Base-by-base conservation (phyloP, 1,140 invertebrate species). In the Pseudomyrmex dendroicus region DNA sequence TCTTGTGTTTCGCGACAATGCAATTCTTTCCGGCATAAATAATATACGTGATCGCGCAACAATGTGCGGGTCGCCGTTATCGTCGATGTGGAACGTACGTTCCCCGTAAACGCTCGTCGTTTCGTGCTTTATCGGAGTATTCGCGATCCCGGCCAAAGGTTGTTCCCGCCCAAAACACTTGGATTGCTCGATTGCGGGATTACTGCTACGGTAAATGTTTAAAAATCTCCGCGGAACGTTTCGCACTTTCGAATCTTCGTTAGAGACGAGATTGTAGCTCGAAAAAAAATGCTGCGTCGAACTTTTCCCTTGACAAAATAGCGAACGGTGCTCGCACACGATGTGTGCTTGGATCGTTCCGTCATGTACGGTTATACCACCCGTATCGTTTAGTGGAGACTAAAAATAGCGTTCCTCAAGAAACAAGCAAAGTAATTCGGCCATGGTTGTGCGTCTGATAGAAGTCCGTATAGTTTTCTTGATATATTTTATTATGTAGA, bases 291-390 rank as follows among this genome's bases (percentile, higher is more conserved):
- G 12, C n/a, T 10, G 2, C 15, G 12, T 44, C 13, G 20, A 35
- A 48, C 25, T 57, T 56, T 13, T 22, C 15, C 13, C 20, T 57
- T 12, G 17, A 35, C 20, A 54, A 35, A 78, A 48, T 25, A 78
- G 44, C 63, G n/a, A 74, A 25, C 56, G 13, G 25, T 52, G 56
- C 68, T 13, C 35, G 67, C 48, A 74, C 25, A 22, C 83, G 63
- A 77, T 72, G 83, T 82, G 82, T 52, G 50, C 52, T 57, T 59
- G 35, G 61, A 63, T 22, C 52, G 61, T 78, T 80, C 85, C 77
- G 67, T 88, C 83, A 85, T 88, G 82, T 88, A 88, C 87, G 86
- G 86, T 88, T 88, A 88, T 88, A 88, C 77, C 86, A 77, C 74
- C 83, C 86, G 87, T 88, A 85, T 88, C 87, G 87, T 70, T 57